A percentile compares a stretch with the other conserved stretches of the same genome.
Conservation (phyloP, 2,888 invertebrate species). For the Girardia tigrina region DNA sequence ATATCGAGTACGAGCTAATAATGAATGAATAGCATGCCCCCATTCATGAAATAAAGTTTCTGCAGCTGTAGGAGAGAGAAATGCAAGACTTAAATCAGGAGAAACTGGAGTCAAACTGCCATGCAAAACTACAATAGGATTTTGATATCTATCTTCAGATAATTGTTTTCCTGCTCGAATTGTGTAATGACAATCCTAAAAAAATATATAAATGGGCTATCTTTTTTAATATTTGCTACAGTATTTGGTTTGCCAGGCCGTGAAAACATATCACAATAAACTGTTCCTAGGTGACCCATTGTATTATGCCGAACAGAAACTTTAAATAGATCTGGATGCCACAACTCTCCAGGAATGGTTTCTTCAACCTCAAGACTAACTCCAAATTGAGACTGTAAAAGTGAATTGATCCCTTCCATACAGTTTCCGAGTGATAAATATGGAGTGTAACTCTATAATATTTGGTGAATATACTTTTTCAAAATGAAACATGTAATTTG, state of each 20-base stretch:
- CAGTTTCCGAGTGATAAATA: conserved; percentile 75
- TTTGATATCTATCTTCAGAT: conserved; percentile 52
- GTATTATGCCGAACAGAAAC: conserved; percentile 65
- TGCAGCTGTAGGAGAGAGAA: conserved; percentile 66
- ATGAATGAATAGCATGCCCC: conserved; percentile 97
- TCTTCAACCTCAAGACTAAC: conserved; percentile 64
- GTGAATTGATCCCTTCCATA: conserved; percentile 83
- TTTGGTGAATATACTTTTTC: neutral
- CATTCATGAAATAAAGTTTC: conserved; percentile 96
- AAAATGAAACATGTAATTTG: too few relatives aligned
- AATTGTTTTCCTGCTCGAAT: conserved; percentile 71
- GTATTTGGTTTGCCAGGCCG: conserved; percentile 65
- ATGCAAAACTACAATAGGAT: conserved; percentile 81
- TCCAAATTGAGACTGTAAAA: conserved; percentile 65
- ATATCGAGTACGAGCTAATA: conserved; percentile 81
- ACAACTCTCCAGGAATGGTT: conserved; percentile 63
- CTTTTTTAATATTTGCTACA: neutral
- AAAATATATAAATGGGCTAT: neutral
- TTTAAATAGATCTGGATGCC: conserved; percentile 77
- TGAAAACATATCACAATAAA: conserved; percentile 86
- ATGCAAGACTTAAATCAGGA: conserved; percentile 51
- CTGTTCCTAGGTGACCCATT: conserved; percentile 64
- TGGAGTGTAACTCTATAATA: neutral
- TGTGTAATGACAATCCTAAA: conserved; percentile 93
- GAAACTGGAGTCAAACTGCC: conserved; percentile 61